Evolutionary conservation across 2,113 vertebrate genomes (phyloP).

Genomic region (Uria lomvia): DNA sequence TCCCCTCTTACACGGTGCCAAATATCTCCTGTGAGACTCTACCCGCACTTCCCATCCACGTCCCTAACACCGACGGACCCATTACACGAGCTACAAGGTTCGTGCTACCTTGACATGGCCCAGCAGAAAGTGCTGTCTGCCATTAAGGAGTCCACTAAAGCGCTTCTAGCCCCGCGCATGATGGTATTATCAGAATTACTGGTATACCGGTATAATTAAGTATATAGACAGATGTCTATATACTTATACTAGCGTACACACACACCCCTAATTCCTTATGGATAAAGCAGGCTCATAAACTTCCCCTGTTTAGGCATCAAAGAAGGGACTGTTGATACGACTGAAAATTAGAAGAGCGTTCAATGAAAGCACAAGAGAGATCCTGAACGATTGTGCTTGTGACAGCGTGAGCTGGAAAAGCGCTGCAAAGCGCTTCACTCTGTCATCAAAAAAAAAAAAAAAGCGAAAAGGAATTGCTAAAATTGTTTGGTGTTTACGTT

Average conservation of each 20-base stretch:
- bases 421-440: background rate
- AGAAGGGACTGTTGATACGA: background rate
- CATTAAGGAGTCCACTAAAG: background rate
- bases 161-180: background rate
- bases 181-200: background rate
- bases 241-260: background rate
- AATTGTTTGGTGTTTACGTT: background rate
- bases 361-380: background rate
- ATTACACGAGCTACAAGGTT: rapidly evolving
- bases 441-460: background rate
- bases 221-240: background rate
- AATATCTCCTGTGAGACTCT: background rate
- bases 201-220: no score
- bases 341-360: background rate
- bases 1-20: background rate
- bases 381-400: background rate
- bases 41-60: background rate
- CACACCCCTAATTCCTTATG: background rate
- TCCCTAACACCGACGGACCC: background rate
- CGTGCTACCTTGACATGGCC: background rate
- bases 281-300: background rate
- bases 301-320: background rate
- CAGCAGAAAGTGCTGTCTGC: background rate
- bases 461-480: background rate
- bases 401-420: background rate